Base-by-base conservation (phyloP, 2,888 invertebrate genomes). In the Patella pellucida region DNA sequence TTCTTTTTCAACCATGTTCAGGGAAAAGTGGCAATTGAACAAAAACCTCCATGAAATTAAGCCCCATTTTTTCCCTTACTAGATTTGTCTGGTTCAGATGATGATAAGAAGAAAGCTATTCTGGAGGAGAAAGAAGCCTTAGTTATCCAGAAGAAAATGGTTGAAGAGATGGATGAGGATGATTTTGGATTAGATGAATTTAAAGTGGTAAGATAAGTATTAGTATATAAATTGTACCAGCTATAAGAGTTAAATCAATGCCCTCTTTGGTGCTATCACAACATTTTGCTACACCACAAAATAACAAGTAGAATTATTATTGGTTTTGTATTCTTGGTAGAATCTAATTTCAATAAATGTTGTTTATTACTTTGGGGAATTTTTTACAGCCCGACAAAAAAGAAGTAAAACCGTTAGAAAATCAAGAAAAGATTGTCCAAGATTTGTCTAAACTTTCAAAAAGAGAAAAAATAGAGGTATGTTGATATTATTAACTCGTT, bases 401-500 rank as follows among this genome's bases (percentile, higher is more conserved):
- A 15, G 70, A 72, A 52, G 79, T 79, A n/a, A 76, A 78, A 16
- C 73, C 69, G 56, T 76, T 76, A 19, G 74, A 79, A 52, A 80
- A 77, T 52, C 80, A 83, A 73, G 85, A 85, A 78, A 86, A 94
- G 76, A 93, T 96, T 56, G 94, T 94, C 91, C 94, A 94, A 84
- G 96, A 97, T 92, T 92, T 96, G 69, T 94, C 94, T 74, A 94
- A 94, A 85, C 92, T 97, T 86, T 94, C 94, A 16, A 94, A 94
- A 85, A 93, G 94, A 75, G 95, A 97, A 89, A 95, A 95, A 85
- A 86, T 94, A 74, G 94, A 95, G 85, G 85, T 85, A 78, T 71
- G 68, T 71, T 27, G 56, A 67, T n/a, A 62, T 41, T 41, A 41
- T 4, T 41, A 41, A 41, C 5, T 41, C 41, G 7, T 41, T 41